A percentile compares a stretch with the other conserved stretches of the same genome.
Evolutionary conservation across 2,888 invertebrate species (phyloP).

Genomic region (Cephus spinipes): DNA sequence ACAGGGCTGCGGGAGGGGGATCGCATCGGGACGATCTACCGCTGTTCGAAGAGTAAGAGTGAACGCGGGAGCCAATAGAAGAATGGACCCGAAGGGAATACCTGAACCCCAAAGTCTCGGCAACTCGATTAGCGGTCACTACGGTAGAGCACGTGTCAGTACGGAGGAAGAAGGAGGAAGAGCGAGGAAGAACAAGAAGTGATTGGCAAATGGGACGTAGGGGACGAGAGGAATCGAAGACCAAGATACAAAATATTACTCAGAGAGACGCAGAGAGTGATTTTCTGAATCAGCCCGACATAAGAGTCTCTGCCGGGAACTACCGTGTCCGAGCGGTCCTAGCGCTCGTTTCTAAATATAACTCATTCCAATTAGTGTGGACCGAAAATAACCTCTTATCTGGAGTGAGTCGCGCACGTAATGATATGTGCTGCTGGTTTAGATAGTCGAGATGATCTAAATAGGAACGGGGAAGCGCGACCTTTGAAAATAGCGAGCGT

Average conservation of each 20-base stretch:
- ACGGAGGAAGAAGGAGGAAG: background rate
- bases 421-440: background rate
- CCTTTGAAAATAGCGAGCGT: constrained; percentile 6
- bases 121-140: background rate
- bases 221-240: background rate
- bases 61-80: background rate
- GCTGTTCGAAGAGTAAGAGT: background rate
- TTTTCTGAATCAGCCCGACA: too few species aligned
- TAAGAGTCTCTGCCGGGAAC: background rate
- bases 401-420: constrained; percentile 2
- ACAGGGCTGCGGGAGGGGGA: too few species aligned
- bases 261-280: background rate
- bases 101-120: background rate
- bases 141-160: background rate
- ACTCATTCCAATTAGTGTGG: constrained; percentile 8
- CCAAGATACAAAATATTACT: background rate
- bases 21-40: background rate
- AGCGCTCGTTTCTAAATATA: constrained; percentile 5
- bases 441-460: too few species aligned
- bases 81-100: background rate
- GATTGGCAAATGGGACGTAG: background rate
- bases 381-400: constrained; percentile 8
- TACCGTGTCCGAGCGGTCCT: background rate
- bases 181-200: background rate
- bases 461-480: background rate